Evolutionary conservation across 2,113 vertebrate species (phyloP).

Genomic region (Lepisosteus osseus): DNA sequence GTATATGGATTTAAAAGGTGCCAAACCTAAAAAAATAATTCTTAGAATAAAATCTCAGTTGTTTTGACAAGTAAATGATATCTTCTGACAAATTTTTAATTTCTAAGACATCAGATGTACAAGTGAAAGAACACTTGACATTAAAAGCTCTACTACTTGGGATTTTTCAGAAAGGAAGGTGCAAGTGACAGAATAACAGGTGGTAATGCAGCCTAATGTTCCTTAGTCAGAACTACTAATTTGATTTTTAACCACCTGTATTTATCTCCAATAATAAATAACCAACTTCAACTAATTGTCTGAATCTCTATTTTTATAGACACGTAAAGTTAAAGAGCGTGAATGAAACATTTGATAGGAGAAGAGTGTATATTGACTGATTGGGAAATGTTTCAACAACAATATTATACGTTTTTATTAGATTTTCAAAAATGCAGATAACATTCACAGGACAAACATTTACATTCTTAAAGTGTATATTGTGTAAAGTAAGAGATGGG

Average conservation of each 20-base stretch:
- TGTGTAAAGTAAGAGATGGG: neutral
- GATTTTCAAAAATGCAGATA: no score
- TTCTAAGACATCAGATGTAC: constrained; percentile 1
- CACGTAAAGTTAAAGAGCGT: neutral
- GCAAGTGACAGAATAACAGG: neutral
- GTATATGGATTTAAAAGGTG: constrained; percentile 17
- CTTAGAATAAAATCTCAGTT: constrained; percentile 6
- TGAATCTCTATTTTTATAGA: neutral
- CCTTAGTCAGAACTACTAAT: neutral
- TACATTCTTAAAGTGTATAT: no score
- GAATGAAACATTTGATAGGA: constrained; percentile 5
- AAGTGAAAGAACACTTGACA: neutral
- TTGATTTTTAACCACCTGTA: neutral
- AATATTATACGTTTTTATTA: no score
- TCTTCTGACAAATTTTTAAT: constrained; percentile 8
- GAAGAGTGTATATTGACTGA: no score
- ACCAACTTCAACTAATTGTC: neutral
- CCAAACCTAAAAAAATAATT: constrained; percentile 19
- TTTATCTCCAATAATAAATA: constrained; percentile 6
- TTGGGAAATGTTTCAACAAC: no score
- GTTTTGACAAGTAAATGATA: neutral
- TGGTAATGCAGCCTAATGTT: neutral
- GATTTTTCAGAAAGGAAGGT: neutral
- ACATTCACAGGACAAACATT: no score
- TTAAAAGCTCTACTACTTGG: constrained; percentile 4